Base-by-base conservation (phyloP, 2,888 invertebrate species). In the Melieria crassipennis region DNA sequence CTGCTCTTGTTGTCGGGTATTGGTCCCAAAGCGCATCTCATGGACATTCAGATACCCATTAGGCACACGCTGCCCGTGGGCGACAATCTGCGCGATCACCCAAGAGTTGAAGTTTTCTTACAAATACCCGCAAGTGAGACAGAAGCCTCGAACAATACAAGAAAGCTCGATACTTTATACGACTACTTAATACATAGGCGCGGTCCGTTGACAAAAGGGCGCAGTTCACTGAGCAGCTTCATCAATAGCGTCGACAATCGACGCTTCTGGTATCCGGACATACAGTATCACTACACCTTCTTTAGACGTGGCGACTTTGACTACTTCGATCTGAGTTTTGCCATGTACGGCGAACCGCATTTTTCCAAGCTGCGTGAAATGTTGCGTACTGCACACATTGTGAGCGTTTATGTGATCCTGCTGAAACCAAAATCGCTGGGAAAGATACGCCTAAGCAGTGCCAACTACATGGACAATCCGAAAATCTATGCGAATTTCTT, bases 41-140 rank as follows among this genome's bases (percentile, higher is more conserved):
- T 77, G 64, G 46, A 78, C 0, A 45, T 83, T 4, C 52, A 77
- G 0, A 76, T 87, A 7, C 74, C 79, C 0, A 66, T 85, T 7
- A 13, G 81, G 0, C 67, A 76, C 3, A 73, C 83, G 11, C 60
- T 86, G 7, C 78, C 78, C 0, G 92, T 94, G 0, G 94, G 93
- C 0, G 88, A 91, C 76, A 93, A 95, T 80, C 87, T 95, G 1
- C 94, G 94, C 84, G 95, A 95, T 81, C 95, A 95, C 83, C 90
- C 92, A 30, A 90, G 30, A 30, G 30, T 30, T 30, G 30, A 30
- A 2, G 3, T 30, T 30, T 30, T 30, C 30, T 3, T 30, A 30
- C 30, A 30, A 30, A 30, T 30, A 30, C 30, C 30, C 30, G 30
- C 30, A 30, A 30, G 30, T 30, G 30, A 30, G 30, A 30, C 30